A percentile compares a stretch with the other conserved stretches of the same genome.
phyloP scores from a whole-genome alignment of 2,797 vertebrate species.

The Tarsius wallacei region DNA sequence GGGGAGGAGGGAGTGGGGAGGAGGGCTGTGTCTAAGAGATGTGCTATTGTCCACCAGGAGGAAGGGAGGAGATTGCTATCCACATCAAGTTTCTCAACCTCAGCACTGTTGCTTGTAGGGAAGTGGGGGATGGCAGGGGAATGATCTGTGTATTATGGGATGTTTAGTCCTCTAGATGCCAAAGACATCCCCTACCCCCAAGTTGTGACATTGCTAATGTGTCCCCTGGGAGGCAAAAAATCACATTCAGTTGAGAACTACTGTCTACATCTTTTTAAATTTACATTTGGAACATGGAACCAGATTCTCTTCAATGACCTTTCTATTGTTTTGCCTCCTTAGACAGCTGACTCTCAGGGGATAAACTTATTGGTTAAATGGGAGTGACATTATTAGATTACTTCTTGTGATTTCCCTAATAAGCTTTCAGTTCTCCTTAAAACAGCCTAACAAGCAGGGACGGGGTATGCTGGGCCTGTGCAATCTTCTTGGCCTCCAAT shows the following conservation, averaged over 20 bases:
- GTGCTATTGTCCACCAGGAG: rapidly evolving
- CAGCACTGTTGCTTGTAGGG: not conserved
- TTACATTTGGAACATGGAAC: not conserved
- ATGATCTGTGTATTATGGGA: not conserved
- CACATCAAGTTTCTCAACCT: not conserved
- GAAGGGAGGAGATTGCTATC: no score
- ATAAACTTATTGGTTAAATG: not conserved
- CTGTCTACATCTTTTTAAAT: not conserved
- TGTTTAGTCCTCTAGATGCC: not conserved
- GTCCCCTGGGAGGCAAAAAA: not conserved
- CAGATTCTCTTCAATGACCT: not conserved
- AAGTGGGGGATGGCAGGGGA: not conserved
- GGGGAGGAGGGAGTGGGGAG: not conserved
- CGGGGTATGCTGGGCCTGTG: not conserved
- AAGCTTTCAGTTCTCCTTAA: constrained; percentile 48
- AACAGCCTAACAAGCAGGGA: not conserved
- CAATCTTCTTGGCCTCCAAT: not conserved
- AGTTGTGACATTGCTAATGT: not conserved
- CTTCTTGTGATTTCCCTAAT: constrained; percentile 13
- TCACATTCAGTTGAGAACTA: not conserved
- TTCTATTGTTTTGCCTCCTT: not conserved
- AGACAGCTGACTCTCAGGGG: not conserved
- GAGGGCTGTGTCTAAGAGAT: no score
- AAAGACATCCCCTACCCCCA: not conserved
- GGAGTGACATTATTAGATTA: not conserved